Base-by-base conservation (phyloP, 2,113 vertebrate genomes). In the Dissostichus mawsoni region DNA sequence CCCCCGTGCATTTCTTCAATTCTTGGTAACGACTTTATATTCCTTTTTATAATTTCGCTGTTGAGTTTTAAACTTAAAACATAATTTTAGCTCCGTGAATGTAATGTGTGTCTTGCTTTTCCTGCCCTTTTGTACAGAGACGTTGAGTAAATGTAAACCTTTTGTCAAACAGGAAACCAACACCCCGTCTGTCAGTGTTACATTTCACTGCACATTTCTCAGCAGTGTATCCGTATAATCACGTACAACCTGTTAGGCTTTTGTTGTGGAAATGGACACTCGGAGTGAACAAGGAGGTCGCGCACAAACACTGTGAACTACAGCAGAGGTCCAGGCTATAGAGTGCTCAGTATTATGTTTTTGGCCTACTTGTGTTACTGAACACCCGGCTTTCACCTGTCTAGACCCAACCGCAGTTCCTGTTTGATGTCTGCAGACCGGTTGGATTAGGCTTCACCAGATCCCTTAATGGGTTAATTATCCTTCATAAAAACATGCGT, bases 191-290 rank as follows among this genome's bases (percentile, higher is more conserved):
- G 75, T 65, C 82, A 75, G 90, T 84, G 73, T 89, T 85, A 82
- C 82, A 64, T 94, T 91, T 87, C 88, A 82, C 84, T 50, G 59
- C 84, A 71, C 69, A 76, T 84, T 71, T 81, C 76, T 87, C 72
- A 14, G 23, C 52, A 16, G 58, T 71, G 78, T 83, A 66, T 51
- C 82, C 44, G 70, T 74, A 85, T 88, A 87, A 89, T 87, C 76
- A 64, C 84, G 62, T 83, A 81, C 84, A 87, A 90, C 84, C 81
- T 74, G 77, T 76, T 73, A 47, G 62, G 85, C 85, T 90, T 87
- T 92, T 92, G 86, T 93, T 85, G 85, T 86, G 91, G 83, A 94
- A 93, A 90, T 85, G 82, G 80, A 88, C 85, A 81, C 86, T 91
- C 53, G 0, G 20, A 81, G 76, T 66, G 84, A 90, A 91, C 90